A percentile compares a stretch with the other conserved stretches of the same genome.
Conservation (phyloP, 35 echinoderm and acorn worm genomes). For the Amphiura filiformis region DNA sequence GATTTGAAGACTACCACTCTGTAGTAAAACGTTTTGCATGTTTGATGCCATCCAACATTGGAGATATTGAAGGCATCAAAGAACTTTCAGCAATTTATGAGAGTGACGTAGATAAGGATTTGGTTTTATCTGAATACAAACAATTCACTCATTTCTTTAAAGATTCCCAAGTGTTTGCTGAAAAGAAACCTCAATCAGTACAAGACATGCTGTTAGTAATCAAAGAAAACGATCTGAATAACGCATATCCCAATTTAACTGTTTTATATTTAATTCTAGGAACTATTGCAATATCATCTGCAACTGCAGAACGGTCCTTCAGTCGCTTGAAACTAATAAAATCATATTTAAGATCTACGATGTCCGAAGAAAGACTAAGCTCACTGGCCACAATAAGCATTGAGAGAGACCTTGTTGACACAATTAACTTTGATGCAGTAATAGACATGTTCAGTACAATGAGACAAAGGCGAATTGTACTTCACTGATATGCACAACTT, state of each 20-base stretch:
- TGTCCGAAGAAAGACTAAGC: background rate
- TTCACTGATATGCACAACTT: too few relatives aligned
- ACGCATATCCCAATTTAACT: background rate
- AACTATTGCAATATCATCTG: constrained; percentile 34
- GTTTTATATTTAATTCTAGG: constrained; percentile 24
- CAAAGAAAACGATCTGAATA: constrained; percentile 21
- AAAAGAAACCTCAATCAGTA: background rate
- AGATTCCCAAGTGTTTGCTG: background rate
- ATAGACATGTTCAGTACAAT: constrained; percentile 9
- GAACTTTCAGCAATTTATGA: constrained; percentile 6
- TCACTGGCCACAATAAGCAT: constrained; percentile 31
- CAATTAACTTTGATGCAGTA: constrained; percentile 28
- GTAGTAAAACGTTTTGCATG: constrained; percentile 14
- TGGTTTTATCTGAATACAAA: constrained; percentile 21
- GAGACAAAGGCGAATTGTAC: background rate
- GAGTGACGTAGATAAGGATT: constrained; percentile 20
- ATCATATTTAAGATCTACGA: constrained; percentile 23
- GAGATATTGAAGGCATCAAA: constrained; percentile 12
- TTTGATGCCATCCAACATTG: constrained; percentile 17
- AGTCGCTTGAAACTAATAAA: constrained; percentile 29
- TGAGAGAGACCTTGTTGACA: background rate
- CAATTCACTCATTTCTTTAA: constrained; percentile 26
- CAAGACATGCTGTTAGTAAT: constrained; percentile 22
- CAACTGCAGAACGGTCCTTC: constrained; percentile 25
- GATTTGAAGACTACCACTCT: constrained; percentile 1